phyloP scores from a whole-genome alignment of 2,797 vertebrate species.

The Acanthurus leucopareius region DNA sequence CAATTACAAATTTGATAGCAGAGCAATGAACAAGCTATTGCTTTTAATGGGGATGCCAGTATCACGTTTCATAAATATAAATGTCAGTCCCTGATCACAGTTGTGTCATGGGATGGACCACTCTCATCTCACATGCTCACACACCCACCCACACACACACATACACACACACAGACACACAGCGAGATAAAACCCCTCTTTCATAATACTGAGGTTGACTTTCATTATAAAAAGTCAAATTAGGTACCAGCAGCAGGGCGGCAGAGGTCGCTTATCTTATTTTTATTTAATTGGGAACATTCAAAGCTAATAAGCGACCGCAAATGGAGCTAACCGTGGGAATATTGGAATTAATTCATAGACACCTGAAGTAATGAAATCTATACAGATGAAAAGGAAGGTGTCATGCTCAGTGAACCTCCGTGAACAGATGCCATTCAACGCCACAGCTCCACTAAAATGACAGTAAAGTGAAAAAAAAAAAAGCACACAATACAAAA shows the following conservation, averaged over 20 bases:
- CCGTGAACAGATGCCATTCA: conserved; percentile 18
- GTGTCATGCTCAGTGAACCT: conserved; percentile 28
- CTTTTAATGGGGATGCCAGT: conserved; percentile 81
- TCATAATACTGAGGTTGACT: conserved; percentile 67
- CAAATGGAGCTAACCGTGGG: conserved; percentile 44
- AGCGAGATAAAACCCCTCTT: conserved; percentile 41
- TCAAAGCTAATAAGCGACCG: conserved; percentile 67
- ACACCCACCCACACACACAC: not conserved
- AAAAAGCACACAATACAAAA: not conserved
- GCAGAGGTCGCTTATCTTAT: conserved; percentile 69
- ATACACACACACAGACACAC: conserved; percentile 3
- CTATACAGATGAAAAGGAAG: conserved; percentile 51
- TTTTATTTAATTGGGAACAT: conserved; percentile 73
- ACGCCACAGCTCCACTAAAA: conserved; percentile 14
- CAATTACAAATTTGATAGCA: conserved; percentile 91
- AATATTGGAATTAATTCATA: conserved; percentile 63
- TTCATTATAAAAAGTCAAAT: conserved; percentile 72
- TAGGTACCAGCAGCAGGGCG: conserved; percentile 61
- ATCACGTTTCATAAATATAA: conserved; percentile 84
- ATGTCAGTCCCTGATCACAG: conserved; percentile 87
- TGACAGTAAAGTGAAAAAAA: conserved; percentile 8
- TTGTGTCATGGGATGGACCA: conserved; percentile 70
- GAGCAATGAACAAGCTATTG: conserved; percentile 91
- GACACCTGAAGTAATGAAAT: conserved; percentile 64
- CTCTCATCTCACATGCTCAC: conserved; percentile 53